A percentile compares a stretch with the other conserved stretches of the same genome.
These are phyloP conservation scores for Otolemur garnettii DNA, from an alignment of 2,113 vertebrate genomes.

Conservation along the genomic window DNA sequence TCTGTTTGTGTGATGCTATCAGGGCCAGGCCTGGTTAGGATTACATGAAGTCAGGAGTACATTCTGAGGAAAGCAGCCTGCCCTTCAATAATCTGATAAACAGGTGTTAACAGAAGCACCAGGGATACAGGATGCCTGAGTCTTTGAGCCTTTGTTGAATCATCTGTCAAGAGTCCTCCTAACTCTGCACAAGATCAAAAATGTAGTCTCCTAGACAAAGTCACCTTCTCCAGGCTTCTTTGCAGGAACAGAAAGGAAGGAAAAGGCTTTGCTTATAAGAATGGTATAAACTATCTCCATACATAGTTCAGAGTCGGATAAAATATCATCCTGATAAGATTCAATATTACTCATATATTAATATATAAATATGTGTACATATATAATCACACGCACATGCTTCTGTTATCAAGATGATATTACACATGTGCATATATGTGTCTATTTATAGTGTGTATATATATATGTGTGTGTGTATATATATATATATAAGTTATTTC, in stretches of 20 bases:
- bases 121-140: neutral
- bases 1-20: neutral
- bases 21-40: neutral
- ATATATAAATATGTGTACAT: neutral
- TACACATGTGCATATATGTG: fast-evolving
- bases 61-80: constrained; percentile 30
- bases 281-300: neutral
- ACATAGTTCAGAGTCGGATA: neutral
- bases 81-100: constrained; percentile 71
- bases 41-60: neutral
- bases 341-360: neutral
- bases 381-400: neutral
- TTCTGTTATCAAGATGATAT: neutral
- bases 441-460: fast-evolving
- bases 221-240: neutral
- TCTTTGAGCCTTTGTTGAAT: neutral
- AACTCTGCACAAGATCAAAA: neutral
- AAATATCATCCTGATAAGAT: neutral
- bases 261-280: neutral
- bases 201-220: neutral
- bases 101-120: constrained; percentile 12
- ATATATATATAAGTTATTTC: neutral
- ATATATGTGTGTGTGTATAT: neutral
- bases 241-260: neutral
- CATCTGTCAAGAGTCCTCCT: neutral